phyloP scores from a whole-genome alignment of 2,888 invertebrate genomes.

The Lasioglossum morio region DNA sequence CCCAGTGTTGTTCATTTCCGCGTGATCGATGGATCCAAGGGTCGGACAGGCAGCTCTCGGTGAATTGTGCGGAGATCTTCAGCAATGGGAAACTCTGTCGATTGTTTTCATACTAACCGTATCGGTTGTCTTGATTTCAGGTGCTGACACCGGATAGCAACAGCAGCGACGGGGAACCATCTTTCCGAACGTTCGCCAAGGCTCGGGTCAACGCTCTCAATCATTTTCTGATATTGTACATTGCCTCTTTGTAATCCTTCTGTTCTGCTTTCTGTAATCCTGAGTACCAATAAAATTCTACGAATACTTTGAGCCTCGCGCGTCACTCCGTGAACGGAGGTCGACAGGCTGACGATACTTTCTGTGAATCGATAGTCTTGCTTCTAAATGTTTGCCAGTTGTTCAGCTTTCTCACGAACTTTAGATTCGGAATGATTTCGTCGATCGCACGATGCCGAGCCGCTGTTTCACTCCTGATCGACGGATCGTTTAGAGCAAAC shows the following conservation, averaged over 20 bases:
- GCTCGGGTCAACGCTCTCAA: background rate
- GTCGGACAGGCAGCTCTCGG: background rate
- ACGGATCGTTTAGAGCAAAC: constrained; percentile 7
- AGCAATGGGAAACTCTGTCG: background rate
- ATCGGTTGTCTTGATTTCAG: constrained; percentile 41
- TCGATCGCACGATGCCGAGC: constrained; percentile 3
- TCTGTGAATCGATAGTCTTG: constrained; percentile 7
- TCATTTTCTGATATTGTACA: constrained; percentile 2
- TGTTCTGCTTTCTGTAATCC: constrained; percentile 17
- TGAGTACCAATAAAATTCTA: constrained; percentile 32
- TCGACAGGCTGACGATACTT: background rate
- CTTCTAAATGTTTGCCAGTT: constrained; percentile 20
- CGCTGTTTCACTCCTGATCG: background rate
- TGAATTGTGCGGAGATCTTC: background rate
- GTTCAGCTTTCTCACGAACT: constrained; percentile 13
- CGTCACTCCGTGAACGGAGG: background rate
- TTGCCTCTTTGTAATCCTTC: background rate
- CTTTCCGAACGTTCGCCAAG: background rate
- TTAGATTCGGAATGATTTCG: background rate
- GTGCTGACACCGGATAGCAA: constrained; percentile 5
- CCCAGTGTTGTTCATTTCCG: constrained; percentile 34
- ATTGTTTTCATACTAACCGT: constrained; percentile 7
- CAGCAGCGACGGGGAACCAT: background rate
- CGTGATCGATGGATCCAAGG: background rate
- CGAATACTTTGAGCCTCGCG: background rate